Percentiles rank a stretch among this genome's conserved stretches.
Evolutionary conservation across 2,113 vertebrate genomes (phyloP).

Genomic region (Burhinus bistriatus): DNA sequence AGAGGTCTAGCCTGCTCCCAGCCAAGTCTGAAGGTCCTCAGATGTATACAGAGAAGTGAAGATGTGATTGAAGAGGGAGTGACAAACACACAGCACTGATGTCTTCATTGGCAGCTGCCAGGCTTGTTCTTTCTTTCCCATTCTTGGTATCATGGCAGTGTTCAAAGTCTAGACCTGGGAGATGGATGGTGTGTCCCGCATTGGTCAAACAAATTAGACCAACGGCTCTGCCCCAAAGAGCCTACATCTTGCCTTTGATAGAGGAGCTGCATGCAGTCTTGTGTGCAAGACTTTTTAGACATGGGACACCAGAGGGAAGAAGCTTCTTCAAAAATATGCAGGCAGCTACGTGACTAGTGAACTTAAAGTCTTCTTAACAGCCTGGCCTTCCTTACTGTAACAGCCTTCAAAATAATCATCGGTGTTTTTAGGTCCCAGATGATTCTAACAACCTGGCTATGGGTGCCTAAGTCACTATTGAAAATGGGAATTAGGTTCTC

Average conservation of each 20-base stretch:
- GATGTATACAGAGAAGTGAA: neutral
- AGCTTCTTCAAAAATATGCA: neutral
- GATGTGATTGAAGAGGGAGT: neutral
- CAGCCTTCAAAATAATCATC: neutral
- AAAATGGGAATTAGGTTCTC: neutral
- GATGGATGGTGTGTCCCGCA: neutral
- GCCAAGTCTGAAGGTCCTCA: neutral
- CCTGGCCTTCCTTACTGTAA: neutral
- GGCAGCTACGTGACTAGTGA: neutral
- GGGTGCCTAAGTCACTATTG: neutral
- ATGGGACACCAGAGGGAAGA: neutral
- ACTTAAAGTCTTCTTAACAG: neutral
- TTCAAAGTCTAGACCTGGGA: neutral
- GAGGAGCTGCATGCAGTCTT: neutral
- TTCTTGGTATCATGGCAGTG: neutral
- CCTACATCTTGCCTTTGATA: neutral
- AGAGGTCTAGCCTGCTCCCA: neutral
- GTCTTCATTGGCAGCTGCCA: neutral
- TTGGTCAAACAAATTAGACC: neutral
- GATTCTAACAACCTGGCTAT: neutral
- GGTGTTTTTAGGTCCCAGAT: neutral
- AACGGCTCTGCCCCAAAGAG: neutral
- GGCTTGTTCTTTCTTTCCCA: neutral
- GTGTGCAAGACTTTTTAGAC: neutral
- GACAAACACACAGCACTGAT: neutral